A percentile compares a stretch with the other conserved stretches of the same genome.
These are phyloP conservation scores for Scomber colias DNA, from an alignment of 2,113 vertebrate species.

Conservation along the genomic window DNA sequence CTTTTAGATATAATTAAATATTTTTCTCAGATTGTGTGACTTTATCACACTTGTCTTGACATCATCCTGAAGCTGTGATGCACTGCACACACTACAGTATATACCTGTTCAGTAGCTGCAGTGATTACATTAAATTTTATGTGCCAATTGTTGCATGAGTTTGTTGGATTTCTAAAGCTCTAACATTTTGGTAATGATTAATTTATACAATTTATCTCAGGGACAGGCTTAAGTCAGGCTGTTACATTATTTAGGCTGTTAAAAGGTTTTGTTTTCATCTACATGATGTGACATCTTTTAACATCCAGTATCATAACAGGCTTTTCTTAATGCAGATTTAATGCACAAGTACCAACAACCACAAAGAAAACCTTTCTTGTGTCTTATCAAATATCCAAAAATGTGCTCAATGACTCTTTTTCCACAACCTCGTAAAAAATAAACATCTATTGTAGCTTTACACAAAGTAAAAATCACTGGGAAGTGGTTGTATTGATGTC, in stretches of 20 bases:
- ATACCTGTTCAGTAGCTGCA: not conserved
- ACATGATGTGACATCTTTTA: not conserved
- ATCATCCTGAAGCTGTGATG: no score
- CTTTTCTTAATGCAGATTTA: not conserved
- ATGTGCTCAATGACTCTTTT: not conserved
- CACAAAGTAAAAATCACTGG: slow-evolving; percentile 27
- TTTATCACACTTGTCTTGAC: no score
- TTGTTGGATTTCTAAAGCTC: not conserved
- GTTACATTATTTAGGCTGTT: not conserved
- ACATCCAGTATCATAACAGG: not conserved
- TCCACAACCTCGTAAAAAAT: not conserved
- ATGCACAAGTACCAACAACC: slow-evolving; percentile 11
- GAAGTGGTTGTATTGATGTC: slow-evolving; percentile 54
- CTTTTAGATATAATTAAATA: no score
- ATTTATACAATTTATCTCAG: not conserved
- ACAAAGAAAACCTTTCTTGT: slow-evolving; percentile 5
- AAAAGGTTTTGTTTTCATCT: not conserved
- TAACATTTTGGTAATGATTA: not conserved
- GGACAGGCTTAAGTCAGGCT: not conserved
- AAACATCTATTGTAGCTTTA: slow-evolving; percentile 1
- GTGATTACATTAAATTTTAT: no score
- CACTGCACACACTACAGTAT: not conserved
- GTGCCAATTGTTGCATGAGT: not conserved
- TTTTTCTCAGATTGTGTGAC: no score
- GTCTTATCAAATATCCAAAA: not conserved